Conservation (phyloP, 37 sponge, comb jelly and placozoan genomes). For the Crambe crambe region DNA sequence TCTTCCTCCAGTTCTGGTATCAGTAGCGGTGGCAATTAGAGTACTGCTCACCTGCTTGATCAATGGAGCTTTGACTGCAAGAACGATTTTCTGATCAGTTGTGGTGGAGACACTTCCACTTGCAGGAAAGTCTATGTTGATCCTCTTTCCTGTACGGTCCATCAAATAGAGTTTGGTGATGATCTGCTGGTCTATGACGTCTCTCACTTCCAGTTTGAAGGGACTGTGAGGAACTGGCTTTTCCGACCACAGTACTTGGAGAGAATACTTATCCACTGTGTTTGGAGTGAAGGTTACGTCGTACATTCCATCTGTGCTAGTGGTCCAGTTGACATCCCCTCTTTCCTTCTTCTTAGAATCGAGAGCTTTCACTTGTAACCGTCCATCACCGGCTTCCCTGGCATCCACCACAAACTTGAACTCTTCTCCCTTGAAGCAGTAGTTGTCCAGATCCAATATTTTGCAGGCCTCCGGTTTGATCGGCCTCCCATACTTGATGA, state of each 20-base stretch:
- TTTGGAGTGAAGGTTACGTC: conserved; percentile 36
- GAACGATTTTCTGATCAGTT: neutral
- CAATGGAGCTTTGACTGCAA: conserved; percentile 8
- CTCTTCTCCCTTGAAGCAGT: conserved; percentile 27
- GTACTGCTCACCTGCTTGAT: conserved; percentile 1
- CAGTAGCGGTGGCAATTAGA: conserved; percentile 6
- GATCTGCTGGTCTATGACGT: conserved; percentile 18
- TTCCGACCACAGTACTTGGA: conserved; percentile 73
- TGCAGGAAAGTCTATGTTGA: neutral
- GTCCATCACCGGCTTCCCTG: conserved; percentile 42
- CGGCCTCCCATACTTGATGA: conserved; percentile 12
- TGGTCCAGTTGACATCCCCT: neutral
- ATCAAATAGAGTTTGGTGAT: conserved; percentile 13
- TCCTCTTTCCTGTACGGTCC: neutral
- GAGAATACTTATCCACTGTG: conserved; percentile 16
- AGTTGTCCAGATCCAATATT: conserved; percentile 4
- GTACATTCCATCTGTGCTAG: conserved; percentile 54
- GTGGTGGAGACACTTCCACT: neutral
- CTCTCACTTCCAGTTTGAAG: conserved; percentile 51
- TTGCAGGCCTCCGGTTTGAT: conserved; percentile 18
- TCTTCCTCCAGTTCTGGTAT: neutral
- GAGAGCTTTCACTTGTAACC: conserved; percentile 4
- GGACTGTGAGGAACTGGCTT: conserved; percentile 70
- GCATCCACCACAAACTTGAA: conserved; percentile 44
- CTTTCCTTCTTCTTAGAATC: conserved; percentile 4